Conservation (phyloP, 2,113 vertebrate species). For the Salvelinus sp. region DNA sequence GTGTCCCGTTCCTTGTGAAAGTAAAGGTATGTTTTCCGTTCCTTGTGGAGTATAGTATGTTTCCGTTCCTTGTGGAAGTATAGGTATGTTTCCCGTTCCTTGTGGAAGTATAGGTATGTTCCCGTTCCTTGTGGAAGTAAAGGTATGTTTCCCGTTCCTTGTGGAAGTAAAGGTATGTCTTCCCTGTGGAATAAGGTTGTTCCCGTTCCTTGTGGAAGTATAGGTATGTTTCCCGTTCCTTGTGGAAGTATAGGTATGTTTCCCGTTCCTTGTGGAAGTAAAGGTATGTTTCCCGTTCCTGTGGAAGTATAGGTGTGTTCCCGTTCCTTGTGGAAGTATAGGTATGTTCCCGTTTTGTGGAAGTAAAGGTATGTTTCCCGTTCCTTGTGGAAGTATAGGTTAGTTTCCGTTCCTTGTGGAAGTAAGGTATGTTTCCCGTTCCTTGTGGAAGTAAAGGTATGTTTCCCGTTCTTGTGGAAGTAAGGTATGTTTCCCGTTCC, state of each 20-base stretch:
- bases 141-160: conserved; percentile 5
- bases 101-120: neutral
- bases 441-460: neutral
- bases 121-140: too few relatives aligned
- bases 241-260: neutral
- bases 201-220: conserved; percentile 3
- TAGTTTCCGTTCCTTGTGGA: conserved; percentile 1
- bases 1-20: conserved; percentile 13
- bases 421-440: neutral
- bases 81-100: conserved; percentile 15
- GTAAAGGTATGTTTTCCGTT: neutral
- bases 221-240: conserved; percentile 4
- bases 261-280: conserved; percentile 4
- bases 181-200: too few relatives aligned
- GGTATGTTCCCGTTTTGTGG: neutral
- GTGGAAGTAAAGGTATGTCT: neutral
- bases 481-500: conserved; percentile 4
- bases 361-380: neutral
- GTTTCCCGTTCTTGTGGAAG: conserved; percentile 2
- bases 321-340: neutral
- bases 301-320: neutral
- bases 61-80: neutral
- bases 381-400: neutral
- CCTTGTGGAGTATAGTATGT: neutral
- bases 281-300: neutral